Evolutionary conservation across 2,113 vertebrate species (phyloP).

Genomic region (Ranitomeya variabilis): DNA sequence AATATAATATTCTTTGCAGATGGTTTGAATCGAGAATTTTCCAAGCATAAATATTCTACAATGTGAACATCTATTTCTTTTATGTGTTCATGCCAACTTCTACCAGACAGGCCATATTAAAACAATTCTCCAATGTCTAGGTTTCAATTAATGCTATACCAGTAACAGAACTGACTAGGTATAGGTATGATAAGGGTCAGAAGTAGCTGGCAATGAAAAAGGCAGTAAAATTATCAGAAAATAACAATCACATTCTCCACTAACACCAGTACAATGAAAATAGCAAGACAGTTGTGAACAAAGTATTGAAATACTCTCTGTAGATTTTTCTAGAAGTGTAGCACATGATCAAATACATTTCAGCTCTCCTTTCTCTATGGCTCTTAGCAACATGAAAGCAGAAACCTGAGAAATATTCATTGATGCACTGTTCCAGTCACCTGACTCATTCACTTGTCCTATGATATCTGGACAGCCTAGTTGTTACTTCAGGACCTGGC

Average conservation of each 20-base stretch:
- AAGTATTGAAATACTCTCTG: background rate
- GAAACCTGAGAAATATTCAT: background rate
- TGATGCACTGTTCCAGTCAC: too few species aligned
- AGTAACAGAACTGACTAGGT: background rate
- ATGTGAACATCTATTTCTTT: conserved; percentile 38
- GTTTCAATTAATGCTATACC: conserved; percentile 30
- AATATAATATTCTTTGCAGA: conserved; percentile 54
- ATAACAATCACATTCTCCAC: background rate
- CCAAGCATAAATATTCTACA: conserved; percentile 43
- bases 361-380: background rate
- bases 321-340: background rate
- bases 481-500: too few species aligned
- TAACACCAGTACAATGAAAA: too few species aligned
- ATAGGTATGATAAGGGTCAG: background rate
- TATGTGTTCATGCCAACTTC: conserved; percentile 39
- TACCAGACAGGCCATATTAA: conserved; percentile 33
- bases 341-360: background rate
- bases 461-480: too few species aligned
- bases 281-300: too few species aligned
- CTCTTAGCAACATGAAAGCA: background rate
- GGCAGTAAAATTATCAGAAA: background rate
- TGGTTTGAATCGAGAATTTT: conserved; percentile 42
- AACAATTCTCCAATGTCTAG: conserved; percentile 40
- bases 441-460: too few species aligned
- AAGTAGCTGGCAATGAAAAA: background rate